Conservation (phyloP, 1,140 invertebrate genomes). For the Lepidurus packardi region DNA sequence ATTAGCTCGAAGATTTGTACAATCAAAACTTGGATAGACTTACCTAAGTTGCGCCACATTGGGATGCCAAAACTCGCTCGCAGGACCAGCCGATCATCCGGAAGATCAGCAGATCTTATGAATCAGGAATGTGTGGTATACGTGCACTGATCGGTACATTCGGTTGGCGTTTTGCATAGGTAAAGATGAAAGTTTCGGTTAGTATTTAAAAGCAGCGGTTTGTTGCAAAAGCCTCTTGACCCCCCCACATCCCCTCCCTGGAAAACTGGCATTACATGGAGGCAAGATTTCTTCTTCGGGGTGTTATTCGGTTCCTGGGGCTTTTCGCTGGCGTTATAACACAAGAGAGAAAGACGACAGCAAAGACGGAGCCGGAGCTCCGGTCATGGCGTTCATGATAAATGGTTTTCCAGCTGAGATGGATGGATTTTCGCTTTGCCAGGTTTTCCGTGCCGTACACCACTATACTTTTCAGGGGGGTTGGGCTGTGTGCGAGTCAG, state of each 20-base stretch:
- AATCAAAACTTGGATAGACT: no score
- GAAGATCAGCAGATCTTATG: no score
- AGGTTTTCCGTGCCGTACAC: not conserved
- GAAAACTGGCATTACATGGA: not conserved
- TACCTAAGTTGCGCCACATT: no score
- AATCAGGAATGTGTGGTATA: no score
- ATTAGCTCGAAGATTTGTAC: no score
- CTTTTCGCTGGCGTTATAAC: not conserved
- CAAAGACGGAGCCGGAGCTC: slow-evolving; percentile 5
- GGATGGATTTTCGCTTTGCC: slow-evolving; percentile 12
- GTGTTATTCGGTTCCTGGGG: slow-evolving; percentile 15
- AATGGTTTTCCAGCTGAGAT: slow-evolving; percentile 21
- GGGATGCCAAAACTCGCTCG: no score
- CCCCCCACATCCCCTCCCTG: not conserved
- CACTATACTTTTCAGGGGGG: not conserved
- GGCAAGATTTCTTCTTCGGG: slow-evolving; percentile 4
- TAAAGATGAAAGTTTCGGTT: no score
- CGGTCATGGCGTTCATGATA: slow-evolving; percentile 2
- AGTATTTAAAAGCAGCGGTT: not conserved
- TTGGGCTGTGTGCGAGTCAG: not conserved
- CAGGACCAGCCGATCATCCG: no score
- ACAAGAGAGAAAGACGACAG: slow-evolving; percentile 8
- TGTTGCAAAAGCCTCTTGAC: not conserved
- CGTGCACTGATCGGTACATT: no score
- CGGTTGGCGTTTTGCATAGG: no score